Evolutionary conservation across 2,113 vertebrate genomes (phyloP).

Genomic region (Podocnemis expansa): DNA sequence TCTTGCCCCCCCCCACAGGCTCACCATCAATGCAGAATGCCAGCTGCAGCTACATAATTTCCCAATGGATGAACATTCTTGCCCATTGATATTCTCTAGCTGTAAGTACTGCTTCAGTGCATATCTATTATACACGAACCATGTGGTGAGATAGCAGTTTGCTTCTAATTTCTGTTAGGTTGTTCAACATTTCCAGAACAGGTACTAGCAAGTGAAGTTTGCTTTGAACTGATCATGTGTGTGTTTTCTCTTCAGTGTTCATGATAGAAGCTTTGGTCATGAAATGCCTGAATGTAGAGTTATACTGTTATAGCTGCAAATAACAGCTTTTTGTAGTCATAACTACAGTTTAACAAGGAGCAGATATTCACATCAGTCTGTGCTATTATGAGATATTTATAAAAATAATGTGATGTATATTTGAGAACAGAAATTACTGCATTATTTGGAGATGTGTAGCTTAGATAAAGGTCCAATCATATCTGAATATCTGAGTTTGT

Average conservation of each 20-base stretch:
- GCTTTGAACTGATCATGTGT: neutral
- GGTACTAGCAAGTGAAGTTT: neutral
- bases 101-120: conserved; percentile 85
- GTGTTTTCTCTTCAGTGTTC: neutral
- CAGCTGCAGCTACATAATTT: conserved; percentile 97
- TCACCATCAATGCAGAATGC: conserved; percentile 97
- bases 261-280: neutral
- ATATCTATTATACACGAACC: neutral
- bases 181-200: neutral
- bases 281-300: neutral
- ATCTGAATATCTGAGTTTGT: neutral
- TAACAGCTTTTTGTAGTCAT: neutral
- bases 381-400: neutral
- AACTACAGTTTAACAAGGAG: neutral
- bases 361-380: neutral
- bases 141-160: neutral
- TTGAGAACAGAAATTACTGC: neutral
- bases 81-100: conserved; percentile 97
- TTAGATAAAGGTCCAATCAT: neutral
- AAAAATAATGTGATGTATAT: neutral
- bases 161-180: neutral
- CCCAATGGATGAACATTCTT: conserved; percentile 97
- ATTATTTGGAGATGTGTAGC: neutral
- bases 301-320: neutral
- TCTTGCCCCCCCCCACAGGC: conserved; percentile 80